Conservation (phyloP, 2,113 vertebrate genomes). For the Macquaria ambigua region DNA sequence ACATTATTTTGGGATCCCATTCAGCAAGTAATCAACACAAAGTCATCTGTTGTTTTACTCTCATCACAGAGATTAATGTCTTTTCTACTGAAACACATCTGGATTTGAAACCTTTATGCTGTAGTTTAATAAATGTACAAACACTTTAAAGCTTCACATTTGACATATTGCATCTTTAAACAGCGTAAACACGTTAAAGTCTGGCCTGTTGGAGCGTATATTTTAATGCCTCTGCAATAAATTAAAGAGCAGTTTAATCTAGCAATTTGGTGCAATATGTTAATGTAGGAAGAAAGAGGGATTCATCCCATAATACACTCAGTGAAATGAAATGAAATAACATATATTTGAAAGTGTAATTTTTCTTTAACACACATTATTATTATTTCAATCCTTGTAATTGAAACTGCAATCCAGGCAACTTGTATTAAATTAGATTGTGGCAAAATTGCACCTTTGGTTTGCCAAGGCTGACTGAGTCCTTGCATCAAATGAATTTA, state of each 20-base stretch:
- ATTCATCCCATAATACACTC: conserved; percentile 68
- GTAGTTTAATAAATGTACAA: neutral
- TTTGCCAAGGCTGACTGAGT: conserved; percentile 83
- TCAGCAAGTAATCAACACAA: conserved; percentile 13
- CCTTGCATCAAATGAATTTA: conserved; percentile 85
- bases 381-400: conserved; percentile 81
- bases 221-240: conserved; percentile 60
- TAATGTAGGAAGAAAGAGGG: conserved; percentile 71
- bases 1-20: conserved; percentile 8
- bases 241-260: conserved; percentile 79
- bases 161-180: conserved; percentile 18
- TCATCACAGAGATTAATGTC: neutral
- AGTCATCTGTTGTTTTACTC: neutral
- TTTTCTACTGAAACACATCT: neutral
- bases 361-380: conserved; percentile 82
- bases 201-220: neutral
- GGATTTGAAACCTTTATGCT: neutral
- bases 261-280: conserved; percentile 79
- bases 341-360: conserved; percentile 85
- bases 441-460: conserved; percentile 80
- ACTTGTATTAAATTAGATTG: conserved; percentile 83
- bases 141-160: neutral
- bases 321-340: conserved; percentile 84
- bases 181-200: conserved; percentile 1
- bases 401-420: conserved; percentile 83